Evolutionary conservation across 2,888 invertebrate species (phyloP).

Genomic region (Lithophane leautieri): DNA sequence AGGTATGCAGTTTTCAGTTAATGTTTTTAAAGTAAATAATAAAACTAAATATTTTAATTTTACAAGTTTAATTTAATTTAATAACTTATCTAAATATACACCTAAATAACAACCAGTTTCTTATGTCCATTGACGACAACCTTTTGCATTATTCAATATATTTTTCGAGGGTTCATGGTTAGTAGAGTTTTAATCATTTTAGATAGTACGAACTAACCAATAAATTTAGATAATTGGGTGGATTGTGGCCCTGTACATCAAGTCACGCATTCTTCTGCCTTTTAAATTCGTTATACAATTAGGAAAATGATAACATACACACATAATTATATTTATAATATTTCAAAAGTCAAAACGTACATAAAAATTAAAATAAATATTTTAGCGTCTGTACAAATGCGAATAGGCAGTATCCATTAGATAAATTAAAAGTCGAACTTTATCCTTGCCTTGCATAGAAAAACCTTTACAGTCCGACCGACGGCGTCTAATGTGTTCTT

Average conservation of each 20-base stretch:
- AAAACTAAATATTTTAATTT: constrained; percentile 40
- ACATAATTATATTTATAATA: background rate
- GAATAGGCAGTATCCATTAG: background rate
- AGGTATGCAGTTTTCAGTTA: constrained; percentile 62
- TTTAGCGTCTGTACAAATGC: background rate
- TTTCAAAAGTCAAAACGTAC: background rate
- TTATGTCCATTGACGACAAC: constrained; percentile 28
- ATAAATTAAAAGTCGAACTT: background rate
- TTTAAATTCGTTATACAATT: background rate
- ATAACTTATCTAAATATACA: constrained; percentile 66
- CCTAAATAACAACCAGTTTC: constrained; percentile 61
- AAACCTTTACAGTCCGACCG: no score
- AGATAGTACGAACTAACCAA: background rate
- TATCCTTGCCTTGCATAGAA: no score
- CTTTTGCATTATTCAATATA: background rate
- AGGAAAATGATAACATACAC: background rate
- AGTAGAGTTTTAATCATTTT: background rate
- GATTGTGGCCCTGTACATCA: background rate
- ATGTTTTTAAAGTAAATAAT: constrained; percentile 52
- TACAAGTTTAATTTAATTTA: constrained; percentile 57
- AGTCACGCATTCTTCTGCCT: background rate
- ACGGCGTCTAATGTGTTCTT: no score
- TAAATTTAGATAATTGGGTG: background rate
- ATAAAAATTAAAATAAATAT: background rate
- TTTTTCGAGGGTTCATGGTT: background rate